These are phyloP conservation scores for Malurus splendens DNA, from an alignment of 2,797 vertebrate species.

Conservation along the genomic window DNA sequence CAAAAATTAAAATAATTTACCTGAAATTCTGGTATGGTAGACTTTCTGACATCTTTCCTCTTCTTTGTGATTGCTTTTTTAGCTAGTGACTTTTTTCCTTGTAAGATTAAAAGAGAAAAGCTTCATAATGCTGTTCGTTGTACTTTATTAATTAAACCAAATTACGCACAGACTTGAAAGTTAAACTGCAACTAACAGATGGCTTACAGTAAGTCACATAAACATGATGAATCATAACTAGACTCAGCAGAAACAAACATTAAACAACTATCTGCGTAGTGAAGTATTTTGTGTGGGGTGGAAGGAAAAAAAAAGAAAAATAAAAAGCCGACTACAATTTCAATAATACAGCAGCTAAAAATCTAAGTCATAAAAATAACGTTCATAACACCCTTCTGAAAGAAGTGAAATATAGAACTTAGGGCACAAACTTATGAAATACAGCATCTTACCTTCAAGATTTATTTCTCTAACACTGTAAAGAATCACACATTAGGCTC, in stretches of 20 bases:
- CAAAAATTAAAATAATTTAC: slow-evolving; percentile 72
- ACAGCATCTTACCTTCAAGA: slow-evolving; percentile 40
- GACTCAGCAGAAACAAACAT: slow-evolving; percentile 40
- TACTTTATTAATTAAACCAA: slow-evolving; percentile 63
- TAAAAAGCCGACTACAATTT: not conserved
- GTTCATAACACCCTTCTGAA: not conserved
- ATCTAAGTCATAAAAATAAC: not conserved
- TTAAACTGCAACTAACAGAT: slow-evolving; percentile 61
- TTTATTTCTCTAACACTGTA: not conserved
- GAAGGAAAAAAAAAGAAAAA: not conserved
- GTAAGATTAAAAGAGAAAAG: slow-evolving; percentile 73
- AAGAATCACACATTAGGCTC: not conserved
- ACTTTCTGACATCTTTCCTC: slow-evolving; percentile 73
- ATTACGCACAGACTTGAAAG: slow-evolving; percentile 59
- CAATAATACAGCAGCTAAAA: not conserved
- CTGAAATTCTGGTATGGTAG: slow-evolving; percentile 86
- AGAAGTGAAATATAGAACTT: slow-evolving; percentile 11
- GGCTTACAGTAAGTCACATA: slow-evolving; percentile 31
- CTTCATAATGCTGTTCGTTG: slow-evolving; percentile 63
- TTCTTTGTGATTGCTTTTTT: slow-evolving; percentile 80
- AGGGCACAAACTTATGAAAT: not conserved
- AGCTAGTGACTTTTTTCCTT: slow-evolving; percentile 83
- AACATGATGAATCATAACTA: slow-evolving; percentile 48
- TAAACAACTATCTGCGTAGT: slow-evolving; percentile 8
- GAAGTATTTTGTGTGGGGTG: not conserved